Percentiles rank a stretch among this genome's conserved stretches.
These are phyloP conservation scores for Biston stratarius DNA, from an alignment of 2,888 invertebrate genomes.

Conservation along the genomic window DNA sequence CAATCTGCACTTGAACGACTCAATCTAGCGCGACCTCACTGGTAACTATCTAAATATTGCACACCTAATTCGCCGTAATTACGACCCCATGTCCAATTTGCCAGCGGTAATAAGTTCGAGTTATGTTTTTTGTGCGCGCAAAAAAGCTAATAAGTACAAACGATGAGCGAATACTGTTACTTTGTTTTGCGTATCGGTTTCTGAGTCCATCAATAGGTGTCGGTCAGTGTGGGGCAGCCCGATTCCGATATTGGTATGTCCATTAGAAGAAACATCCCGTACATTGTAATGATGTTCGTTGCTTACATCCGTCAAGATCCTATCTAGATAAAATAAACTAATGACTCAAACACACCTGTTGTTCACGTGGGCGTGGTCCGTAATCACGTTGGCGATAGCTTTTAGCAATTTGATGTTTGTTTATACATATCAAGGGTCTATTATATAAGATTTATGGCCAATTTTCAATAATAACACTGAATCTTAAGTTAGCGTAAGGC, in stretches of 20 bases:
- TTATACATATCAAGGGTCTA: slow-evolving; percentile 54
- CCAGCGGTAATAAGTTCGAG: slow-evolving; percentile 73
- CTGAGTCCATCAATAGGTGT: slow-evolving; percentile 69
- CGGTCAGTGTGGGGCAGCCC: slow-evolving; percentile 48
- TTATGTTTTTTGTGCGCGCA: slow-evolving; percentile 65
- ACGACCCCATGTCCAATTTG: slow-evolving; percentile 75
- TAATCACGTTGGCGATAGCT: slow-evolving; percentile 72
- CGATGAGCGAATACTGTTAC: slow-evolving; percentile 79
- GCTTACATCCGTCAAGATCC: slow-evolving; percentile 80
- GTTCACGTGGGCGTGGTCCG: slow-evolving; percentile 63
- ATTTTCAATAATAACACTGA: slow-evolving; percentile 39
- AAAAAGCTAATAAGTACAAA: slow-evolving; percentile 68
- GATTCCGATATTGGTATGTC: slow-evolving; percentile 64
- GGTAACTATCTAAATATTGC: slow-evolving; percentile 67
- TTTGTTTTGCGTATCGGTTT: slow-evolving; percentile 79
- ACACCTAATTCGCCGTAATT: slow-evolving; percentile 66
- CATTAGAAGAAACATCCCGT: slow-evolving; percentile 78
- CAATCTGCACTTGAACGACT: slow-evolving; percentile 37
- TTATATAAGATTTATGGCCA: slow-evolving; percentile 44
- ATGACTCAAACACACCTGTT: slow-evolving; percentile 79
- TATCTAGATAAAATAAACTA: slow-evolving; percentile 79
- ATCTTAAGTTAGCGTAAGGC: background rate
- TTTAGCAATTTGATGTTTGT: slow-evolving; percentile 65
- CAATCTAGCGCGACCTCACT: slow-evolving; percentile 40
- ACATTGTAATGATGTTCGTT: slow-evolving; percentile 76